These are phyloP conservation scores for Aplysina aerophoba DNA, from an alignment of 37 sponge, comb jelly and placozoan species.

Conservation along the genomic window DNA sequence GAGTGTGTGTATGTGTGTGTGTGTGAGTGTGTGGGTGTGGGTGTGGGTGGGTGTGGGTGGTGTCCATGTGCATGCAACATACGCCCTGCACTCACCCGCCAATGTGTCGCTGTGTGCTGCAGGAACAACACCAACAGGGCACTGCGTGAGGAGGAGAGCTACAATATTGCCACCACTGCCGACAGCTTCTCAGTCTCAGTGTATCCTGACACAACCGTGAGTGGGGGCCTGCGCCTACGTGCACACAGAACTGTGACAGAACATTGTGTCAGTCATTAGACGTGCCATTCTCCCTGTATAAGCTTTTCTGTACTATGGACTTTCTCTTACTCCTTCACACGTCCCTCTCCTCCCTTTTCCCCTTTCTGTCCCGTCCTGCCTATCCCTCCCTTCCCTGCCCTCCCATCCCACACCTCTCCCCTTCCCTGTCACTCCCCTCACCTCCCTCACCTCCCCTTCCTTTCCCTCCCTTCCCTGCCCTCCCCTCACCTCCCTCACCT, in stretches of 20 bases:
- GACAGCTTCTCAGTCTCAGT: slow-evolving; percentile 22
- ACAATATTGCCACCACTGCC: slow-evolving; percentile 4
- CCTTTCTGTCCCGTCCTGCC: too few relatives aligned
- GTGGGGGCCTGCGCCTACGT: too few relatives aligned
- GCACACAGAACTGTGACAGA: too few relatives aligned
- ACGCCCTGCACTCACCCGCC: not conserved
- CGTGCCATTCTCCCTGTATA: too few relatives aligned
- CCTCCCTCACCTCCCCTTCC: not conserved
- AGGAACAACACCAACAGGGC: not conserved
- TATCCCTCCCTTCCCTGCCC: not conserved
- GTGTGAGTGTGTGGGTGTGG: too few relatives aligned
- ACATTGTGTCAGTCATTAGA: too few relatives aligned
- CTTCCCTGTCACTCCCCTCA: too few relatives aligned
- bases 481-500: not conserved
- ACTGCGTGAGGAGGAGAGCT: not conserved
- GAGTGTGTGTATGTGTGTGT: too few relatives aligned
- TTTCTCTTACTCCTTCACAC: too few relatives aligned
- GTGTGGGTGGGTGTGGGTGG: too few relatives aligned
- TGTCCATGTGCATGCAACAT: too few relatives aligned
- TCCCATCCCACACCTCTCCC: slow-evolving; percentile 50
- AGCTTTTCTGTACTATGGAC: too few relatives aligned
- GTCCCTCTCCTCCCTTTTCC: not conserved
- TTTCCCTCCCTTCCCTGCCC: not conserved
- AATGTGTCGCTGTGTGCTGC: not conserved
- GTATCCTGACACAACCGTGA: not conserved